Conservation (phyloP, 2,888 invertebrate genomes). For the Cheilosia urbana region DNA sequence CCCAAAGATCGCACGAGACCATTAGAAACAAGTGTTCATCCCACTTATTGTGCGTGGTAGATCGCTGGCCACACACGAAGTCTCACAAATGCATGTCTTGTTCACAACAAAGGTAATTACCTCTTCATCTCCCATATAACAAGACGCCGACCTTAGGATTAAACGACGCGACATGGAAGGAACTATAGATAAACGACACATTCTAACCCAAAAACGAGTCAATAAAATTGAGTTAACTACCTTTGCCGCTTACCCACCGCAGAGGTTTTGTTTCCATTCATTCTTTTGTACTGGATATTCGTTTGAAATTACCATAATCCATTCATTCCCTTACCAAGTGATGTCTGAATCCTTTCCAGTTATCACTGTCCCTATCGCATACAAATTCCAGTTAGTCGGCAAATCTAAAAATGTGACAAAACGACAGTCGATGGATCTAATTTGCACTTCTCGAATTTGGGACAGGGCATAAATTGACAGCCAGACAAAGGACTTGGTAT, state of each 20-base stretch:
- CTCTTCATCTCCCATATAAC: not conserved
- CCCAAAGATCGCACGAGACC: no score
- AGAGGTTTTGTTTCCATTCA: not conserved
- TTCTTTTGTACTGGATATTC: not conserved
- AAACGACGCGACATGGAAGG: not conserved
- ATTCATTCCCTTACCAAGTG: not conserved
- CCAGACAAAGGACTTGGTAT: not conserved
- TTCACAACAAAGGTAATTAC: not conserved
- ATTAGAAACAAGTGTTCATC: not conserved
- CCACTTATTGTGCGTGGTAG: not conserved
- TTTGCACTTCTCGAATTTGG: not conserved
- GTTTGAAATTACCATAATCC: not conserved
- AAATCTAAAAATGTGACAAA: not conserved
- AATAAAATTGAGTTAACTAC: not conserved
- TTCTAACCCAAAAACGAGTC: not conserved
- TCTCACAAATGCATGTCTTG: not conserved
- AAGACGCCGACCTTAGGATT: not conserved
- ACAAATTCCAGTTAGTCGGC: not conserved
- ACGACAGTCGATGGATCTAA: not conserved
- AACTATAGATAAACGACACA: not conserved
- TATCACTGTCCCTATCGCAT: not conserved
- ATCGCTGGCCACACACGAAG: constrained; percentile 2
- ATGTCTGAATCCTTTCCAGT: not conserved
- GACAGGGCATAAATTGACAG: not conserved
- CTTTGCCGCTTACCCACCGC: not conserved